A percentile compares a stretch with the other conserved stretches of the same genome.
Conservation (phyloP, 2,797 vertebrate species). For the Cichlasoma orientale region DNA sequence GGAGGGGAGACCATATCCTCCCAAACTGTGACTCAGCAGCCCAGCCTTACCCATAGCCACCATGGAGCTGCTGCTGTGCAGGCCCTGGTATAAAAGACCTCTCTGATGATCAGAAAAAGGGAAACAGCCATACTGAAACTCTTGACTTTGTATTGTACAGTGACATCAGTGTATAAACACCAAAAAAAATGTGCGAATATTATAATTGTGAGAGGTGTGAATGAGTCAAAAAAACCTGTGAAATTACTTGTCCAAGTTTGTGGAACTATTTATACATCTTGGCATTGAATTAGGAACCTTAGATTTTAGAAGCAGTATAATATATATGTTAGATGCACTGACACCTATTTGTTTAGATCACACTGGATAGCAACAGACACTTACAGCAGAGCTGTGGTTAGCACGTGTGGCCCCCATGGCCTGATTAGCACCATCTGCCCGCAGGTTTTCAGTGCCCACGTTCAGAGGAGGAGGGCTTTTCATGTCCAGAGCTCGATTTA, state of each 20-base stretch:
- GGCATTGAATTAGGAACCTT: background rate
- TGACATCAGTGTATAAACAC: background rate
- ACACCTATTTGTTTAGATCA: background rate
- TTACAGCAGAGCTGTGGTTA: slow-evolving; percentile 78
- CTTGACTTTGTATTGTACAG: background rate
- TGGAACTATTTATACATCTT: background rate
- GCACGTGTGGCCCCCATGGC: slow-evolving; percentile 67
- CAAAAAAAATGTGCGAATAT: background rate
- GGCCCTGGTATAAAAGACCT: slow-evolving; percentile 81
- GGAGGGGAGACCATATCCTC: slow-evolving; percentile 80
- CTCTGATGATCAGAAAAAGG: slow-evolving; percentile 73
- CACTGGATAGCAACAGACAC: slow-evolving; percentile 40
- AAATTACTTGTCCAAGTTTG: background rate
- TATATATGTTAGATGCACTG: background rate
- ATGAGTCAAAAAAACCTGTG: slow-evolving; percentile 6
- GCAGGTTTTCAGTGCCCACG: slow-evolving; percentile 79
- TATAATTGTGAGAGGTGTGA: background rate
- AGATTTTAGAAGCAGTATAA: background rate
- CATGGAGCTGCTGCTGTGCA: slow-evolving; percentile 83
- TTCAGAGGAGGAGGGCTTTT: slow-evolving; percentile 85
- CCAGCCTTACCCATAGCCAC: slow-evolving; percentile 80
- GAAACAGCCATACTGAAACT: slow-evolving; percentile 1
- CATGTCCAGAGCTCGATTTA: slow-evolving; percentile 83
- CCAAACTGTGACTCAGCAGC: slow-evolving; percentile 77
- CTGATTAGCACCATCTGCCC: slow-evolving; percentile 73